Base-by-base conservation (phyloP, 2,888 invertebrate species). In the Mactromeris polynyma region DNA sequence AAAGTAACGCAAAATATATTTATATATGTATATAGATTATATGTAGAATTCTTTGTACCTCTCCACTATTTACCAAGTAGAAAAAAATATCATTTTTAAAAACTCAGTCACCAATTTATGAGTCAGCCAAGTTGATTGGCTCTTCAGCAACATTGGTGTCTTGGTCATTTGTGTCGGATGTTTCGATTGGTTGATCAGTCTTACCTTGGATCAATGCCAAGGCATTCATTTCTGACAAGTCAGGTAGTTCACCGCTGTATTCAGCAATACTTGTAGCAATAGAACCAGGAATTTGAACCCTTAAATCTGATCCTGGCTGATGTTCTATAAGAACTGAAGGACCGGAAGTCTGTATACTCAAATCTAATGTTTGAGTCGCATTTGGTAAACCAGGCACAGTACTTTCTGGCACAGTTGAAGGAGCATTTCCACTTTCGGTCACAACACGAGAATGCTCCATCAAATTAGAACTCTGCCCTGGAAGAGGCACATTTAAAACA, bases 151-250 rank as follows among this genome's bases (percentile, higher is more conserved):
- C 69, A 86, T 54, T 80, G 33, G 78, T 81, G 21, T 81, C 83
- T 84, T 88, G 84, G 58, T 87, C 86, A 81, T 83, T 85, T 81
- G 89, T 83, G 46, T 88, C 89, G 42, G 84, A 82, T 33, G 86
- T 73, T 73, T 89, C 89, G 36, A 86, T 80, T 78, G 85, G 58
- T 54, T 88, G 87, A 81, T 91, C 91, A 38, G 84, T 81, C 79
- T 92, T 92, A 31, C 92, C 90, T 77, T 92, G 92, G 51, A 92
- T 92, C 58, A 92, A 85, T 26, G 92, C 86, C 80, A 92, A 64
- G n/a, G 92, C 90, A 81, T 92, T 92, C 73, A 92, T 92, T 7
- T 90, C 92, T 21, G 92, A 90, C 58, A 92, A 83, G 82, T 92
- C 92, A 7, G 92, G 92, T 17, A 92, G 82, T 54, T 92, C 92